Evolutionary conservation across 2,888 invertebrate species (phyloP).

Genomic region (Orthosia cruda): DNA sequence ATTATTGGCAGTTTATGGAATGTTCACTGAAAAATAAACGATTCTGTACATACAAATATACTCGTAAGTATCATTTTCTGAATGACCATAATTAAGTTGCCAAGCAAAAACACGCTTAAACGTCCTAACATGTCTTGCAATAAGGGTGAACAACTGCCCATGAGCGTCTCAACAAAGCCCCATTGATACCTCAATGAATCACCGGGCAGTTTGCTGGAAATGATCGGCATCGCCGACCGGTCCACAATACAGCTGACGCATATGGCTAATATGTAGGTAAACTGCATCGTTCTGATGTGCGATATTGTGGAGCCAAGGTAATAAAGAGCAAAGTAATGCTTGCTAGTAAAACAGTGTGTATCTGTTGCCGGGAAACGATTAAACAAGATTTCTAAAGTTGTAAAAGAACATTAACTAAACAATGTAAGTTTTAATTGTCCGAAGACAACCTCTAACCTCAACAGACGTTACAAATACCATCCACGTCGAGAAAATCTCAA

Average conservation of each 20-base stretch:
- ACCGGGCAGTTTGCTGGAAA: slow-evolving; percentile 53
- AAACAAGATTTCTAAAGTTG: not conserved
- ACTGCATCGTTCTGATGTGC: slow-evolving; percentile 2
- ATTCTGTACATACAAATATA: not conserved
- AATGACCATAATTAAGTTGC: not conserved
- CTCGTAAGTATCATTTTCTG: not conserved
- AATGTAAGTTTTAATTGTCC: not conserved
- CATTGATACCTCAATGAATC: slow-evolving; percentile 62
- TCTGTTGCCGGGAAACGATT: not conserved
- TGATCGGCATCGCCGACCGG: slow-evolving; percentile 50
- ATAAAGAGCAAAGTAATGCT: slow-evolving; percentile 1
- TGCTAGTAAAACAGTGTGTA: slow-evolving; percentile 1
- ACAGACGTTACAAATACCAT: not conserved
- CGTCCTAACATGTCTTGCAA: not conserved
- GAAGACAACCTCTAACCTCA: slow-evolving; percentile 4
- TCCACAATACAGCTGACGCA: slow-evolving; percentile 57
- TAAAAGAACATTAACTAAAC: not conserved
- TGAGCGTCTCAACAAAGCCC: slow-evolving; percentile 29
- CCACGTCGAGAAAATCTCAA: not conserved
- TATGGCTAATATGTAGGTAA: slow-evolving; percentile 43
- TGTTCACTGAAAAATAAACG: not conserved
- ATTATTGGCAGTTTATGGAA: too few relatives aligned
- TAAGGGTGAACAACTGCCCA: slow-evolving; percentile 10
- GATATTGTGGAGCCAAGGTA: not conserved
- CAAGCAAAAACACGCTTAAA: not conserved